A percentile compares a stretch with the other conserved stretches of the same genome.
Evolutionary conservation across 2,888 invertebrate species (phyloP).

Genomic region (Micoletzkya japonica): DNA sequence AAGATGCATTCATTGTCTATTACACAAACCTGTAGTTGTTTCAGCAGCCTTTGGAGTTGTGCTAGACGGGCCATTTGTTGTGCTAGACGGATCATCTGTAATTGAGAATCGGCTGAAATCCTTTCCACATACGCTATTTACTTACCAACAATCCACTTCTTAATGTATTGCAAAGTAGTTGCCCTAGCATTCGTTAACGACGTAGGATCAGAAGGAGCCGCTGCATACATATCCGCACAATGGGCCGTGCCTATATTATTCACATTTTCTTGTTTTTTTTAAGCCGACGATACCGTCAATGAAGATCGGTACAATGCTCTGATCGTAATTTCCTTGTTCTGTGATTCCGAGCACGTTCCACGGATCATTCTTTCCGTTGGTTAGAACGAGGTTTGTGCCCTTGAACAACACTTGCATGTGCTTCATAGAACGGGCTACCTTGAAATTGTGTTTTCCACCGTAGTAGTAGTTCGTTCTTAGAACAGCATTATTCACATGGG

Average conservation of each 20-base stretch:
- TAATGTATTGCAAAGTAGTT: not conserved
- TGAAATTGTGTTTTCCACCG: slow-evolving; percentile 3
- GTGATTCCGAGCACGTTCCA: not conserved
- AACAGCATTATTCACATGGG: not conserved
- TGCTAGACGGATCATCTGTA: not conserved
- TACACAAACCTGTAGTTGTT: too few relatives aligned
- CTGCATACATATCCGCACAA: not conserved
- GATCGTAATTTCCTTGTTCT: not conserved
- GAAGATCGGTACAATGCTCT: not conserved
- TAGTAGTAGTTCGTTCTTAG: not conserved
- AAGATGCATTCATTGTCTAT: too few relatives aligned
- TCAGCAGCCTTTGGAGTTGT: not conserved
- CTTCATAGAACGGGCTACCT: not conserved
- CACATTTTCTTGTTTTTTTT: not conserved
- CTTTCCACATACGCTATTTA: too few relatives aligned
- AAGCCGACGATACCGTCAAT: not conserved
- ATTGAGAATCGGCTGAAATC: not conserved
- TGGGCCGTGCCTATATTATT: not conserved
- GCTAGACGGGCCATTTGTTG: not conserved
- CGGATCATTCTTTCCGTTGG: not conserved
- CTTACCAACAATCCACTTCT: slow-evolving; percentile 2
- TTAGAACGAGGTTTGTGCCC: not conserved
- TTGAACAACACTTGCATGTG: not conserved
- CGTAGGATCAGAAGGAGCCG: not conserved
- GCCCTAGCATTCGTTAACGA: not conserved